phyloP scores from a whole-genome alignment of 2,888 invertebrate genomes.

The Eupithecia inturbata region DNA sequence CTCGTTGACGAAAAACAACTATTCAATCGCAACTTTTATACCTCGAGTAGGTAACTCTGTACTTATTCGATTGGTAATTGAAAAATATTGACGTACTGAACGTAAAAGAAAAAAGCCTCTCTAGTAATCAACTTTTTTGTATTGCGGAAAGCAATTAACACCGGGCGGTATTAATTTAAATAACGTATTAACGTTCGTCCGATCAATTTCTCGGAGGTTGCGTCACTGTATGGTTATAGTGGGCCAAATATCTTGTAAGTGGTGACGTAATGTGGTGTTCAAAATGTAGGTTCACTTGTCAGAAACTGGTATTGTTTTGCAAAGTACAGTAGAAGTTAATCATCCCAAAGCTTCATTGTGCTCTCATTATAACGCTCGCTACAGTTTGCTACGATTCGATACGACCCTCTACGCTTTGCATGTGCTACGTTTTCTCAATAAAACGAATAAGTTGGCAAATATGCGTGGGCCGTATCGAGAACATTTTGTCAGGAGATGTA shows the following conservation, averaged over 20 bases:
- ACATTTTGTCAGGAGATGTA: conserved; percentile 19
- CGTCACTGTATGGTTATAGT: conserved; percentile 39
- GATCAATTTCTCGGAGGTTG: conserved; percentile 43
- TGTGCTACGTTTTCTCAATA: conserved; percentile 9
- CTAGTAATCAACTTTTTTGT: conserved; percentile 31
- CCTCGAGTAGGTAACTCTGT: conserved; percentile 36
- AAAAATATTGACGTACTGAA: conserved; percentile 40
- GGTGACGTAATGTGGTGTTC: conserved; percentile 40
- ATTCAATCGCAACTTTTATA: conserved; percentile 36
- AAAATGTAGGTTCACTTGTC: conserved; percentile 33
- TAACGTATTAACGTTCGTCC: conserved; percentile 36
- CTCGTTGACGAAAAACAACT: too few relatives aligned
- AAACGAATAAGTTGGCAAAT: conserved; percentile 1
- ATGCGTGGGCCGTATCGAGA: conserved; percentile 9
- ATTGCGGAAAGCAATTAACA: conserved; percentile 43
- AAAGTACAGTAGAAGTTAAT: conserved; percentile 4
- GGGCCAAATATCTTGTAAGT: conserved; percentile 41
- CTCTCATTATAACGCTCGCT: background rate
- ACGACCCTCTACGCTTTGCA: background rate
- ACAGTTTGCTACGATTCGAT: conserved; percentile 5
- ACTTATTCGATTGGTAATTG: conserved; percentile 46
- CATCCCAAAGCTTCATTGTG: conserved; percentile 13
- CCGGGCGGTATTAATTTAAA: conserved; percentile 43
- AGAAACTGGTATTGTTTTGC: conserved; percentile 35
- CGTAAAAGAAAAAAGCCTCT: conserved; percentile 33